phyloP scores from a whole-genome alignment of 92 coral and sea anemone species.

The Meandrina meandrites region DNA sequence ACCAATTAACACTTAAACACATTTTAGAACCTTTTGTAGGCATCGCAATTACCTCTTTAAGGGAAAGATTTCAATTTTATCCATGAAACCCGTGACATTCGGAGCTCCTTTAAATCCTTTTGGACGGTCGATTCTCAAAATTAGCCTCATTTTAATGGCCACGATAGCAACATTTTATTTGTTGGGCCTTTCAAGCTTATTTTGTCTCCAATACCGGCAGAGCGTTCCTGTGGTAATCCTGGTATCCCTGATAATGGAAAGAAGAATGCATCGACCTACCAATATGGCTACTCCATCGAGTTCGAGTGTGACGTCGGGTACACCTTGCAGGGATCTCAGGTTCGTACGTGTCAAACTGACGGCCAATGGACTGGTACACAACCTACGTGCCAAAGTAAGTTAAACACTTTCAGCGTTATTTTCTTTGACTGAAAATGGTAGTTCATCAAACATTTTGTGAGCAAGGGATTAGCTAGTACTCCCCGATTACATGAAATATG shows the following conservation, averaged over 20 bases:
- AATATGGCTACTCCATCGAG: slow-evolving; percentile 65
- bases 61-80: too few species aligned
- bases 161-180: too few species aligned
- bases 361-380: slow-evolving; percentile 78
- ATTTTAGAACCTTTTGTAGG: too few species aligned
- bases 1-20: too few species aligned
- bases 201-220: slow-evolving; percentile 10
- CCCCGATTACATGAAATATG: too few species aligned
- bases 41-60: too few species aligned
- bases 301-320: slow-evolving; percentile 73
- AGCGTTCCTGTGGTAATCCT: slow-evolving; percentile 83
- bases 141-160: too few species aligned
- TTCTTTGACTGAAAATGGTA: neutral
- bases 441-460: neutral
- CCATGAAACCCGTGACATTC: too few species aligned
- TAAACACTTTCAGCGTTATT: neutral
- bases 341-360: slow-evolving; percentile 68
- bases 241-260: slow-evolving; percentile 71
- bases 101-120: too few species aligned
- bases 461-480: too few species aligned
- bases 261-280: slow-evolving; percentile 55
- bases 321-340: slow-evolving; percentile 58
- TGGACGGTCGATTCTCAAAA: too few species aligned
- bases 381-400: slow-evolving; percentile 79
- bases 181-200: too few species aligned